Evolutionary conservation across 2,888 invertebrate genomes (phyloP).

Genomic region (Dascillus cervinus): DNA sequence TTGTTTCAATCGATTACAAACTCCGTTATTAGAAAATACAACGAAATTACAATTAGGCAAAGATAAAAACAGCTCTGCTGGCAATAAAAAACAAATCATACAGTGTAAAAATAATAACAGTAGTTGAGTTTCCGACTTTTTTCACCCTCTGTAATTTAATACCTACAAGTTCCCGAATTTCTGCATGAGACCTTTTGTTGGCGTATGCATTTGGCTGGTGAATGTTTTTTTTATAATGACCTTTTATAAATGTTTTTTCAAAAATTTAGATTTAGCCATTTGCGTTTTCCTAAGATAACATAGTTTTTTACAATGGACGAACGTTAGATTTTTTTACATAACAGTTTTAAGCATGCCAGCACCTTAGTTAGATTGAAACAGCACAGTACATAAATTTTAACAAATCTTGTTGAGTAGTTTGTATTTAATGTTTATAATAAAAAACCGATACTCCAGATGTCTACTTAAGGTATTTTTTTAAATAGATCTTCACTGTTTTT

Average conservation of each 20-base stretch:
- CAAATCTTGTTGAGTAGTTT: slow-evolving; percentile 26
- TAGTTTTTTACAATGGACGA: too few species aligned
- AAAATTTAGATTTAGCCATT: slow-evolving; percentile 15
- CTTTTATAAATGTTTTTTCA: slow-evolving; percentile 19
- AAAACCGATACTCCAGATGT: slow-evolving; percentile 25
- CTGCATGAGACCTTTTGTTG: slow-evolving; percentile 40
- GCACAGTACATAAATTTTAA: slow-evolving; percentile 37
- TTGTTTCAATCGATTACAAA: too few species aligned
- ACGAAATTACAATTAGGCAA: too few species aligned
- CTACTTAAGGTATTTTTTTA: slow-evolving; percentile 29
- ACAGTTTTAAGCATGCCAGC: slow-evolving; percentile 37
- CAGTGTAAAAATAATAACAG: background rate
- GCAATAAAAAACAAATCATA: background rate
- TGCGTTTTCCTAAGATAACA: slow-evolving; percentile 17
- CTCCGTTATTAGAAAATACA: too few species aligned
- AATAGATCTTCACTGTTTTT: too few species aligned
- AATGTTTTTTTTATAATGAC: slow-evolving; percentile 33
- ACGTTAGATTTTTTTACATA: too few species aligned
- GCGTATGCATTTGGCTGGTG: slow-evolving; percentile 43
- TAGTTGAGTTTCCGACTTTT: background rate
- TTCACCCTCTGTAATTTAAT: slow-evolving; percentile 13
- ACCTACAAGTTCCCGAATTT: slow-evolving; percentile 28
- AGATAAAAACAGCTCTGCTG: too few species aligned
- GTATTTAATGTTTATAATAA: slow-evolving; percentile 25
- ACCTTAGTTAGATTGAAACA: slow-evolving; percentile 39